Evolutionary conservation across 2,113 vertebrate genomes (phyloP).

Genomic region (Cynoglossus semilaevis): DNA sequence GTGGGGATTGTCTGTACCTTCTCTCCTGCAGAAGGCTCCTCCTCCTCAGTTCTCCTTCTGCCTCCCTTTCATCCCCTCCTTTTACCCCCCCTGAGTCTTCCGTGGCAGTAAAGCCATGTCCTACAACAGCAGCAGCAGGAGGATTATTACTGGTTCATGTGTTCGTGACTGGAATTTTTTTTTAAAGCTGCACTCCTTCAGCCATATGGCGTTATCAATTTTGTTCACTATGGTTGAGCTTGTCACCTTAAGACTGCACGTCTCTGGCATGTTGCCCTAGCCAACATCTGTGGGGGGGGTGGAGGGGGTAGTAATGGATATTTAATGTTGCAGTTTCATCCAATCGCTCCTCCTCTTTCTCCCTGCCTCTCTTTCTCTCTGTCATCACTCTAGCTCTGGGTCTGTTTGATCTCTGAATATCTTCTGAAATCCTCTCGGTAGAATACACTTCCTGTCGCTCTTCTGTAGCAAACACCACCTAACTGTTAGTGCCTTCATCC

Average conservation of each 20-base stretch:
- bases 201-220: conserved; percentile 70
- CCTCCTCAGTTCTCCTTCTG: conserved; percentile 20
- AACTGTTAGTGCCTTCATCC: conserved; percentile 9
- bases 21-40: conserved; percentile 23
- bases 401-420: no score
- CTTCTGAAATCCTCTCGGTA: no score
- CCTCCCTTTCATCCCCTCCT: neutral
- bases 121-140: conserved; percentile 37
- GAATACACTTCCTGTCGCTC: conserved; percentile 25
- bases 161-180: conserved; percentile 58
- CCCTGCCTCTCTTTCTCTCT: conserved; percentile 20
- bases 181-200: conserved; percentile 23
- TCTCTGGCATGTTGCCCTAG: conserved; percentile 56
- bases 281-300: conserved; percentile 60
- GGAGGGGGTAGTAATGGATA: conserved; percentile 27
- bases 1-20: neutral
- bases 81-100: conserved; percentile 29
- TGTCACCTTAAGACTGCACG: conserved; percentile 70
- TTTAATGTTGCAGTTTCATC: conserved; percentile 52
- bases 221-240: conserved; percentile 51
- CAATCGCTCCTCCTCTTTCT: neutral
- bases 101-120: conserved; percentile 45
- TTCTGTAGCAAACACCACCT: conserved; percentile 20
- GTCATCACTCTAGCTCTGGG: conserved; percentile 2
- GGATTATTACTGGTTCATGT: conserved; percentile 59